Evolutionary conservation across 2,888 invertebrate genomes (phyloP), one percentile per base, ranked within the genome.

Genomic region (Rhabditoides inermis): DNA sequence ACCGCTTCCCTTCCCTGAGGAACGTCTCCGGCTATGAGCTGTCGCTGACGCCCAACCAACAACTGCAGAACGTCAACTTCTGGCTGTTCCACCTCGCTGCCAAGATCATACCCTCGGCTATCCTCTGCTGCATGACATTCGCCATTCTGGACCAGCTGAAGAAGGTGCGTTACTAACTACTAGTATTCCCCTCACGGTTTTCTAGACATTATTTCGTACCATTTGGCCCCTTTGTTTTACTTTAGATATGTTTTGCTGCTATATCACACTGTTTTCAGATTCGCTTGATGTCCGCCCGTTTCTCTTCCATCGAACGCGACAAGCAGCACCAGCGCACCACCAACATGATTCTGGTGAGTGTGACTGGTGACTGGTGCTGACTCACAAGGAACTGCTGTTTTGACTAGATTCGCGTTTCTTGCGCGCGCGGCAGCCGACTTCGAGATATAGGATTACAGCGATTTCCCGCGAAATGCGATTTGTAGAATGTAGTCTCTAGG

Each of bases 41-140:
- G 26, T 39, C 60, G 2, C 66, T 67, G 32, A 56, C 64, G 4
- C 46, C 55, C 23, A 59, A 51, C 28, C 58, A 58, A 18, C 49
- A 48, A 32, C 56, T 70, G 18, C 55, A 61, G 30, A 49, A 36
- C 20, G 42, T 72, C 45, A 72, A 69, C 53, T 70, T 69, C 51
- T 72, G 71, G 72, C 45, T 72, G 15, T 67, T 67, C 49, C 56
- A 65, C 36, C 46, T 63, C 4, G 51, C 51, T 30, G 54, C 61
- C n/a, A 67, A 67, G 53, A 53, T 67, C 23, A 55, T 58, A 30
- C 67, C 67, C 36, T 60, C 64, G 30, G 64, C 60, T 3, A 60
- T 72, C n/a, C 60, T 72, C 1, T 67, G 63, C 56, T 28, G 69
- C 12, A 72, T 72, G 72, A 67, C 69, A 5, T 58, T 69, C 23